Percentiles rank a stretch among this genome's conserved stretches.
These are phyloP conservation scores for Tokudaia tokunoshimensis DNA, from an alignment of 2,797 vertebrate species.

Conservation along the genomic window DNA sequence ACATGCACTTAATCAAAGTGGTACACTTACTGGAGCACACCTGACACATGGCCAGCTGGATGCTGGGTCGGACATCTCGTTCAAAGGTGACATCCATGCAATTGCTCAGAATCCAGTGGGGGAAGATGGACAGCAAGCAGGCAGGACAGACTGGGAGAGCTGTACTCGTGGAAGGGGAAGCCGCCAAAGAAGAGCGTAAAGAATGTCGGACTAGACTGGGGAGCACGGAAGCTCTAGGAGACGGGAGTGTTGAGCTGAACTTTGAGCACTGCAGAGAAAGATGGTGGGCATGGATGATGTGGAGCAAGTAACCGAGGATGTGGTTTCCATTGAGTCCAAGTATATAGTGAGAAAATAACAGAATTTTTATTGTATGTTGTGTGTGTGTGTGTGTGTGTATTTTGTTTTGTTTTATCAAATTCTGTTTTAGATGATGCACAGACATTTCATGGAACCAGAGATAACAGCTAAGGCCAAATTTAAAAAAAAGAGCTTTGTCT, in stretches of 20 bases:
- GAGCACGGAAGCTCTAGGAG: neutral
- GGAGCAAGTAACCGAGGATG: neutral
- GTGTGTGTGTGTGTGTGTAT: neutral
- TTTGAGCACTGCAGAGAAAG: neutral
- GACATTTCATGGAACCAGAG: neutral
- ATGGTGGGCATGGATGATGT: neutral
- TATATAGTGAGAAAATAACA: neutral
- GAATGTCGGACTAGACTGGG: neutral
- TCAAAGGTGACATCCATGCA: neutral
- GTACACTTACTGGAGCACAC: neutral
- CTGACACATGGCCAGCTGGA: accelerated
- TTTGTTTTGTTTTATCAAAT: neutral
- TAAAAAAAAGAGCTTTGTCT: neutral
- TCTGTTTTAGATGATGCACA: neutral
- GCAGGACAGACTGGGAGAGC: neutral
- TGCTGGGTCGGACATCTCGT: neutral
- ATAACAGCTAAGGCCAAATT: neutral
- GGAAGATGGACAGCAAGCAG: neutral
- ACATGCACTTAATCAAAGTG: neutral
- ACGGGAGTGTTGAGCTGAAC: neutral
- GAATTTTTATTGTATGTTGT: neutral
- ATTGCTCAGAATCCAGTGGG: neutral
- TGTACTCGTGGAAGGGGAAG: neutral
- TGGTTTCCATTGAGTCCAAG: neutral
- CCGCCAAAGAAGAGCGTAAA: neutral